Base-by-base conservation (phyloP, 2,888 invertebrate species). In the Palloptera scutellata region DNA sequence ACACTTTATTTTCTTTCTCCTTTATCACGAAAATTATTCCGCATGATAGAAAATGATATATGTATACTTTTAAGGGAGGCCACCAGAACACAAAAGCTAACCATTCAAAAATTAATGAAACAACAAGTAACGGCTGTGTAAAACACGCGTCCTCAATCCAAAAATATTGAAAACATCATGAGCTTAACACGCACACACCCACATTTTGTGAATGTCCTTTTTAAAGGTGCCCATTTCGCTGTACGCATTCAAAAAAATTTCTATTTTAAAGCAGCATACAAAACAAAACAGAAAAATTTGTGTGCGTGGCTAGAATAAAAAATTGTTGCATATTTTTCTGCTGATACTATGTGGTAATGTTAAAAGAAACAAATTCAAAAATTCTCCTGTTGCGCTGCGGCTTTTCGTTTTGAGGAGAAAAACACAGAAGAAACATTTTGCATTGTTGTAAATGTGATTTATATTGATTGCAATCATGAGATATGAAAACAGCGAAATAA, bases 321-420 rank as follows among this genome's bases (percentile, higher is more conserved):
- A 79, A 79, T 78, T 78, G 80, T 79, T 80, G 80, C 78, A 78
- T 79, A 77, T 80, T 78, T 75, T 69, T 68, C 68, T 53, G 30
- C 45, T 30, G 60, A 40, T 51, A 4, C 40, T n/a, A 48, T 40
- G 20, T n/a, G 20, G 30, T 20, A 11, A 48, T 51, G 19, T 41
- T 41, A 52, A 54, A 13, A 15, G 48, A 13, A 70, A 72, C 70
- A 70, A 72, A 67, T 71, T 69, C 67, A 67, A 70, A 73, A 77
- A 78, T 78, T 79, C 78, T 79, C 78, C 79, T 76, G 79, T 79
- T 79, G 78, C 79, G 78, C 78, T 78, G 77, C 78, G 78, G 79
- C 76, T 79, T 79, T 75, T 71, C 78, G 77, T 77, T 72, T 73
- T 77, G 67, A 74, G 70, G 69, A 77, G 79, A 76, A 77, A 74